phyloP scores from a whole-genome alignment of 2,888 invertebrate species.

The Drosophila hamatofila region DNA sequence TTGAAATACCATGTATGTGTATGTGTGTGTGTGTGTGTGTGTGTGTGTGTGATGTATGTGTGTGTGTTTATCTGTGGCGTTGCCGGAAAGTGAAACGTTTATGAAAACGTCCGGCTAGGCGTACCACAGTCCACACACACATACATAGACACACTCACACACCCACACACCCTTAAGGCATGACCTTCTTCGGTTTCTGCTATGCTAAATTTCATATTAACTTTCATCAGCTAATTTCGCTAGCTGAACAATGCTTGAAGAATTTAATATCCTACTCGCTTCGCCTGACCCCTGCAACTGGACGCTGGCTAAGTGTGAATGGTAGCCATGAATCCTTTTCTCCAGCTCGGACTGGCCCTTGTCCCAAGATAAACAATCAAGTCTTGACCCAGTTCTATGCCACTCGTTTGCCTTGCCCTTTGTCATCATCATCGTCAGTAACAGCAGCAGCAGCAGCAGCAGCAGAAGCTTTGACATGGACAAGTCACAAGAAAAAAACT shows the following conservation, averaged over 20 bases:
- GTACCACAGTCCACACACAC: background rate
- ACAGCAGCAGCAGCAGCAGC: constrained; percentile 35
- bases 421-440: constrained; percentile 65
- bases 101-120: constrained; percentile 67
- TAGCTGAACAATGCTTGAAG: constrained; percentile 69
- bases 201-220: constrained; percentile 72
- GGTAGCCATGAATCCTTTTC: constrained; percentile 38
- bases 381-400: constrained; percentile 70
- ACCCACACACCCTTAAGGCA: constrained; percentile 1
- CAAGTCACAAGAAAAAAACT: constrained; percentile 25
- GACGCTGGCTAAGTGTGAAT: constrained; percentile 48
- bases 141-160: background rate
- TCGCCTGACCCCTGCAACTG: constrained; percentile 36
- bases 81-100: constrained; percentile 80
- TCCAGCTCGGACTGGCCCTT: constrained; percentile 20
- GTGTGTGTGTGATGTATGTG: constrained; percentile 27
- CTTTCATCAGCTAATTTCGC: constrained; percentile 65
- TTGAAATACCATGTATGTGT: constrained; percentile 36
- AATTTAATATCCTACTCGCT: constrained; percentile 64
- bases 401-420: constrained; percentile 62
- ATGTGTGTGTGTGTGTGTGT: constrained; percentile 4
- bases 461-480: constrained; percentile 40
- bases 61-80: constrained; percentile 61
- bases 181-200: constrained; percentile 59
- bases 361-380: constrained; percentile 70